Percentiles rank a stretch among this genome's conserved stretches.
phyloP scores from a whole-genome alignment of 64 coral and sea anemone species.

The Montipora efflorescens region DNA sequence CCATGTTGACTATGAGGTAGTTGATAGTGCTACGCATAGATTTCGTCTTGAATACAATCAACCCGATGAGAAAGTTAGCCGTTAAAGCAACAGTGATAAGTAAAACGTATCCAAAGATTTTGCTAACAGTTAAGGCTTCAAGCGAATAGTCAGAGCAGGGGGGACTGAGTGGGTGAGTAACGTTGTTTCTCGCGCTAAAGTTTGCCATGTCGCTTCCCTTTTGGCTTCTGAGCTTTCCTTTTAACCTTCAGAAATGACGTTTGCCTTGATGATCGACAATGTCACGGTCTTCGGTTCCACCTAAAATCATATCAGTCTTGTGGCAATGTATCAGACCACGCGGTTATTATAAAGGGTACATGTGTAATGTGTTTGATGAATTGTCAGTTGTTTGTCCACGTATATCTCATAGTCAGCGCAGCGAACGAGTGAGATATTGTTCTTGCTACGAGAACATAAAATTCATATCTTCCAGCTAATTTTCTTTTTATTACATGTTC shows the following conservation, averaged over 20 bases:
- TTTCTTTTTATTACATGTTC: too few species aligned
- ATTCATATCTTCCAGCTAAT: too few species aligned
- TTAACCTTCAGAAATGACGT: neutral
- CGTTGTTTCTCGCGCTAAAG: neutral
- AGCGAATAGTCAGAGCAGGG: neutral
- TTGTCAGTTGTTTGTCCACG: too few species aligned
- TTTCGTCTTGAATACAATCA: constrained; percentile 27
- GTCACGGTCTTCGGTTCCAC: too few species aligned
- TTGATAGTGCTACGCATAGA: constrained; percentile 33
- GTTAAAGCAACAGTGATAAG: neutral
- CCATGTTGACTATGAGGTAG: constrained; percentile 54
- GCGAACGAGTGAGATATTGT: too few species aligned
- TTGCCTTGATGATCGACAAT: too few species aligned
- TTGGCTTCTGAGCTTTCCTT: neutral
- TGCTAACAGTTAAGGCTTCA: neutral
- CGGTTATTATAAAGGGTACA: too few species aligned
- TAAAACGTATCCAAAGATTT: neutral
- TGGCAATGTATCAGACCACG: too few species aligned
- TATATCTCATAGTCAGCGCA: too few species aligned
- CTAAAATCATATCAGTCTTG: too few species aligned
- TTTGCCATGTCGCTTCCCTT: neutral
- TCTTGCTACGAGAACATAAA: too few species aligned
- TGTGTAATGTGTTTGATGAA: too few species aligned
- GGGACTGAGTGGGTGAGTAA: neutral
- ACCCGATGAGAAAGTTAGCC: constrained; percentile 13